Percentiles rank a stretch among this genome's conserved stretches.
phyloP scores from a whole-genome alignment of 53 echinoderm and acorn worm species.

The Holothuria leucospilota region DNA sequence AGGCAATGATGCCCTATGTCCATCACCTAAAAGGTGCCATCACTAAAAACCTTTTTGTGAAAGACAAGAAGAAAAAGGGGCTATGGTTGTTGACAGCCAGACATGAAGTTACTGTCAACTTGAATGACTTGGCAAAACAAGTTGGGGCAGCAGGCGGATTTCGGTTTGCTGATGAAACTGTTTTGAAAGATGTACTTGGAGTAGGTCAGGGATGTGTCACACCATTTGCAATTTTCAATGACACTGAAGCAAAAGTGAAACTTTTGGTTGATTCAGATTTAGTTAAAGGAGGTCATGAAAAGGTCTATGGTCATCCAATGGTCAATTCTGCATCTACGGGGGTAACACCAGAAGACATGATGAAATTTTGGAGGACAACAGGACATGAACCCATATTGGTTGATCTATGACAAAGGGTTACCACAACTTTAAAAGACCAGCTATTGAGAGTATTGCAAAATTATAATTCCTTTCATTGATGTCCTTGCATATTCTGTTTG shows the following conservation, averaged over 20 bases:
- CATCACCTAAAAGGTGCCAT: constrained; percentile 68
- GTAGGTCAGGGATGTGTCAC: constrained; percentile 96
- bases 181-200: constrained; percentile 79
- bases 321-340: constrained; percentile 83
- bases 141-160: constrained; percentile 92
- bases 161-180: constrained; percentile 88
- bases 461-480: no score
- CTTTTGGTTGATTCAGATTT: constrained; percentile 81
- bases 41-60: constrained; percentile 88
- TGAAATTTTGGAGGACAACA: constrained; percentile 77
- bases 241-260: constrained; percentile 77
- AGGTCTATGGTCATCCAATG: constrained; percentile 83
- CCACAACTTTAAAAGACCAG: no score
- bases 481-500: no score
- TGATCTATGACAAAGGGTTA: constrained; percentile 60
- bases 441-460: no score
- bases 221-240: constrained; percentile 83
- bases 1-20: constrained; percentile 90
- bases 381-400: constrained; percentile 85
- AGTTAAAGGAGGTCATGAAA: constrained; percentile 69
- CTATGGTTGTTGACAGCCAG: constrained; percentile 81
- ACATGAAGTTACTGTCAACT: constrained; percentile 69
- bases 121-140: constrained; percentile 71
- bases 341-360: constrained; percentile 78
- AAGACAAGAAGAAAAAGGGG: constrained; percentile 88